Evolutionary conservation across 35 echinoderm and acorn worm species (phyloP).

Genomic region (Acanthaster planci): DNA sequence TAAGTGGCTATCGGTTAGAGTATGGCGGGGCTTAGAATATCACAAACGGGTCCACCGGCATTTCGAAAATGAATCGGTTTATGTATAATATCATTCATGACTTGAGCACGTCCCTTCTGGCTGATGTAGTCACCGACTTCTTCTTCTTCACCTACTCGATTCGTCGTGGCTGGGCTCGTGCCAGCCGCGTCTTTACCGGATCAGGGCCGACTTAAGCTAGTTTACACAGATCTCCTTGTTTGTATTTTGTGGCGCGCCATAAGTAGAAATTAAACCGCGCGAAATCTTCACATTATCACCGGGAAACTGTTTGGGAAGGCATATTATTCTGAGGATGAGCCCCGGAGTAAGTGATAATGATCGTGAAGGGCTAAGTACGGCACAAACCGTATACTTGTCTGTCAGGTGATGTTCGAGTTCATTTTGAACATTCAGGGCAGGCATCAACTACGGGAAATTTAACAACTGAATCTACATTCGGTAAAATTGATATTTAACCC

Average conservation of each 20-base stretch:
- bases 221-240: constrained; percentile 27
- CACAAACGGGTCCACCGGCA: background rate
- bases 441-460: too few relatives aligned
- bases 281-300: constrained; percentile 14
- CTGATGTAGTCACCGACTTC: too few relatives aligned
- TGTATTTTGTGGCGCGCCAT: constrained; percentile 22
- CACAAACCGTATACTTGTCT: too few relatives aligned
- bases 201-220: constrained; percentile 26
- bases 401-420: too few relatives aligned
- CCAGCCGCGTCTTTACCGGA: background rate
- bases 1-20: too few relatives aligned
- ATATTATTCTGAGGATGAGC: constrained; percentile 5
- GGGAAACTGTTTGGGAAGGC: background rate
- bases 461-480: too few relatives aligned
- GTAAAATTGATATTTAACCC: too few relatives aligned
- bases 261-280: constrained; percentile 31
- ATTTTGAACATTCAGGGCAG: too few relatives aligned
- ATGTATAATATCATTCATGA: constrained; percentile 18
- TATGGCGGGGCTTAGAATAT: background rate
- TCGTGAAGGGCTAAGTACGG: too few relatives aligned
- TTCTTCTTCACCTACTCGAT: background rate
- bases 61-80: constrained; percentile 2
- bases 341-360: background rate
- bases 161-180: background rate
- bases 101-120: background rate